Base-by-base conservation (phyloP, 2,113 vertebrate species). In the Arothron firmamentum region DNA sequence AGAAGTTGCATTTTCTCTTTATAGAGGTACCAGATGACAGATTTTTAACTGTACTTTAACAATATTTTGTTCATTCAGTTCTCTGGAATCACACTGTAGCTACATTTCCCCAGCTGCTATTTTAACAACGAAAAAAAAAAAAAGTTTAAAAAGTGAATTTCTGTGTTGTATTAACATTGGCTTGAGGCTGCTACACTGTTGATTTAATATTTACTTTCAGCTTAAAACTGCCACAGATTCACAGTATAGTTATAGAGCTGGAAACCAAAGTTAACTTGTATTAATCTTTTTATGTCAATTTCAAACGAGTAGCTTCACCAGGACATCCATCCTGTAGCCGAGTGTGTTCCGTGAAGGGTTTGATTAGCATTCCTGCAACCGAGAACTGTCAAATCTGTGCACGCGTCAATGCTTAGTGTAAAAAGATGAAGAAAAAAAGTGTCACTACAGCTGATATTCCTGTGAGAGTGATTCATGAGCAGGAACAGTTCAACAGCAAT, bases 181-280 rank as follows among this genome's bases (percentile, higher is more conserved):
- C 85, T 89, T 85, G 66, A 69, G 79, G 86, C 86, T 89, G 86
- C 85, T 87, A 74, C 76, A 79, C 69, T 81, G 77, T 85, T 34
- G 21, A 79, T 84, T 79, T 64, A 69, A 72, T 54, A 73, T 72
- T 69, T 41, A 71, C 72, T 75, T 55, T 85, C 78, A 86, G 85
- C 85, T 87, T 86, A 74, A 17, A 86, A 86, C 86, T 89, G 88
- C 88, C 87, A 89, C 82, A 65, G 74, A 56, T 69, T 80, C 65
- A 85, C 82, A 86, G 79, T 84, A 70, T 80, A 81, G 82, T 72
- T 66, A 52, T 87, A 80, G 82, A 87, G 79, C 88, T 88, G 84
- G 65, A 87, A 87, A 89, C 88, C 88, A 89, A 88, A 89, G 86
- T 85, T 79, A 77, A 85, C 75, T 58, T 72, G 78, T 80, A 79